phyloP scores from a whole-genome alignment of 2,888 invertebrate genomes.

The Cenopis cana region DNA sequence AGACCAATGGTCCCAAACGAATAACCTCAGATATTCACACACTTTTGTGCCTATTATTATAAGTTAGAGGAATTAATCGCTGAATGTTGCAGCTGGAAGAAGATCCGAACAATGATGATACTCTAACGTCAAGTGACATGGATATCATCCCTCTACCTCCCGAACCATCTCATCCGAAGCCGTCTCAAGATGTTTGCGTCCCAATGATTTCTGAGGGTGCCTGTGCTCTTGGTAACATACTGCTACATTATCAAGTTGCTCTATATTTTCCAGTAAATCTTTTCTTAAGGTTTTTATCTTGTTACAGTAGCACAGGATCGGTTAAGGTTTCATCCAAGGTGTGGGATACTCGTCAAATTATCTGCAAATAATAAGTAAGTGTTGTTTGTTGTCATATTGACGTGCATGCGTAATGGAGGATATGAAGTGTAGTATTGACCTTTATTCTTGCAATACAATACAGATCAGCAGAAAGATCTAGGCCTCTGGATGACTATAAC shows the following conservation, averaged over 20 bases:
- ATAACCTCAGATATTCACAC: too few species aligned
- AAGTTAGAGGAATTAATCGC: neutral
- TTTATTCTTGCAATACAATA: conserved; percentile 22
- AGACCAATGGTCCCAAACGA: too few species aligned
- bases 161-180: conserved; percentile 53
- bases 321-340: conserved; percentile 93
- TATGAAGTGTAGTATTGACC: neutral
- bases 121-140: conserved; percentile 62
- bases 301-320: conserved; percentile 84
- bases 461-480: conserved; percentile 93
- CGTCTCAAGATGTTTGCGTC: conserved; percentile 56
- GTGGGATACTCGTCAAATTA: conserved; percentile 94
- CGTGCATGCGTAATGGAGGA: neutral
- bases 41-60: too few species aligned
- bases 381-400: neutral
- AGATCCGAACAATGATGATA: conserved; percentile 70
- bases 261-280: conserved; percentile 2
- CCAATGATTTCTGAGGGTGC: conserved; percentile 64
- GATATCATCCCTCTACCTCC: conserved; percentile 55
- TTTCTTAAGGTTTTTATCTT: conserved; percentile 21
- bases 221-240: conserved; percentile 60
- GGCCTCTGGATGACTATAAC: conserved; percentile 97
- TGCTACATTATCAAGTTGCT: neutral
- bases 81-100: conserved; percentile 60
- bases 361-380: conserved; percentile 88